Conservation (phyloP, 2,888 invertebrate species). For the Drosophila prostipennis region DNA sequence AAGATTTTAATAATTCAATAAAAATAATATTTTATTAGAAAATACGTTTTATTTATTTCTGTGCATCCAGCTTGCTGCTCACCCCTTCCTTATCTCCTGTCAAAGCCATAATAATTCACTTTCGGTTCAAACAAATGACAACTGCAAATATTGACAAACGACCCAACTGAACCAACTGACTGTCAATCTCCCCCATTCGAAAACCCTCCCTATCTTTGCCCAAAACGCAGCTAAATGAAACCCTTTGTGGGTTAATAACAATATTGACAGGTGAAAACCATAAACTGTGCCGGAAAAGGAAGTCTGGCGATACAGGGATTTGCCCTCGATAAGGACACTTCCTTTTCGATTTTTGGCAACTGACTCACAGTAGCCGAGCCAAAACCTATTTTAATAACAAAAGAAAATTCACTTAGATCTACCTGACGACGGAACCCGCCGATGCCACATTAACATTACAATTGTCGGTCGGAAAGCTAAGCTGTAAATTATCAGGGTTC, state of each 20-base stretch:
- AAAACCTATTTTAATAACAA: conserved; percentile 28
- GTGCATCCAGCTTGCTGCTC: not conserved
- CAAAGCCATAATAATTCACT: conserved; percentile 51
- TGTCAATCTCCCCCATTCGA: conserved; percentile 24
- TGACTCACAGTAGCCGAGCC: conserved; percentile 30
- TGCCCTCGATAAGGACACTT: conserved; percentile 49
- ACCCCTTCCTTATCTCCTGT: conserved; percentile 26
- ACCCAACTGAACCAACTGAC: conserved; percentile 46
- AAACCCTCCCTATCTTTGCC: conserved; percentile 24
- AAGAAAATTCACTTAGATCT: conserved; percentile 34
- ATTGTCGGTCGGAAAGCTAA: conserved; percentile 49
- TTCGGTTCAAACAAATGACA: conserved; percentile 27
- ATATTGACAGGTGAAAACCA: conserved; percentile 68
- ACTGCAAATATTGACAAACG: conserved; percentile 57
- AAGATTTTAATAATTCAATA: no score
- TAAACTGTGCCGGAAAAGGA: conserved; percentile 54
- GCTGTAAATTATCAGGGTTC: conserved; percentile 63
- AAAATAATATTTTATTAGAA: no score
- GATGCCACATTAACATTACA: conserved; percentile 64
- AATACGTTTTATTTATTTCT: not conserved
- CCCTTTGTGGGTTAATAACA: conserved; percentile 54
- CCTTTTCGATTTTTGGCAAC: conserved; percentile 34
- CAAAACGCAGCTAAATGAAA: conserved; percentile 47
- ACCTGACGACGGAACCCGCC: conserved; percentile 43
- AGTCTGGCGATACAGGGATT: conserved; percentile 17